Percentiles rank a stretch among this genome's conserved stretches.
Conservation (phyloP, 2,113 vertebrate genomes). For the Nothocercus julius region DNA sequence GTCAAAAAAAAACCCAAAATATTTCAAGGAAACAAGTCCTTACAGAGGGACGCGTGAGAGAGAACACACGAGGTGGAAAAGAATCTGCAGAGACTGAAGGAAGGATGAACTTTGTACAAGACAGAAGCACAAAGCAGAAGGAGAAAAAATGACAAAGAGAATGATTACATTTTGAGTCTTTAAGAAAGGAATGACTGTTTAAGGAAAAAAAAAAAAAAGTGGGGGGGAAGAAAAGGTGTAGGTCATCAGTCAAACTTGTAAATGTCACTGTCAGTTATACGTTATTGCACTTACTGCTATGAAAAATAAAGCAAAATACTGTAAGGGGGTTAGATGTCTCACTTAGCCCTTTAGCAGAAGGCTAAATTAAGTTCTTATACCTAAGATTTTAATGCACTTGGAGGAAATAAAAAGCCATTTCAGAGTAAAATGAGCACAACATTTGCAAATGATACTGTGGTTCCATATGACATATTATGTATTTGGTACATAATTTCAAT, state of each 20-base stretch:
- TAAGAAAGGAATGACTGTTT: background rate
- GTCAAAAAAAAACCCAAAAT: background rate
- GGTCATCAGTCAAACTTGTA: background rate
- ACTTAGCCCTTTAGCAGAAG: background rate
- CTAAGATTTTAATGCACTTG: background rate
- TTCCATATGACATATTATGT: background rate
- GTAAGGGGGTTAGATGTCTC: background rate
- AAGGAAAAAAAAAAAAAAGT: background rate
- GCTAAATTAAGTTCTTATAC: background rate
- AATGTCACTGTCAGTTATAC: background rate
- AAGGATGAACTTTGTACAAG: background rate
- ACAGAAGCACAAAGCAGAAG: background rate
- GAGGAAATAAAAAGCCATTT: background rate
- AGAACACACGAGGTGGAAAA: background rate
- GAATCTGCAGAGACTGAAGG: background rate
- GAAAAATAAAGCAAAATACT: background rate
- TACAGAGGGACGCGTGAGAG: background rate
- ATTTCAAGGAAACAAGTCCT: background rate
- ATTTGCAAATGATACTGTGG: fast-evolving
- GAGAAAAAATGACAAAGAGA: background rate
- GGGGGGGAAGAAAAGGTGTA: background rate
- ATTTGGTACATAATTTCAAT: background rate
- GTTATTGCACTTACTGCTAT: background rate
- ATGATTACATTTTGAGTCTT: background rate
- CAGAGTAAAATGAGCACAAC: background rate